Evolutionary conservation across 2,888 invertebrate genomes (phyloP), one percentile per base, ranked within the genome.

Genomic region (Leucophora obtusa): DNA sequence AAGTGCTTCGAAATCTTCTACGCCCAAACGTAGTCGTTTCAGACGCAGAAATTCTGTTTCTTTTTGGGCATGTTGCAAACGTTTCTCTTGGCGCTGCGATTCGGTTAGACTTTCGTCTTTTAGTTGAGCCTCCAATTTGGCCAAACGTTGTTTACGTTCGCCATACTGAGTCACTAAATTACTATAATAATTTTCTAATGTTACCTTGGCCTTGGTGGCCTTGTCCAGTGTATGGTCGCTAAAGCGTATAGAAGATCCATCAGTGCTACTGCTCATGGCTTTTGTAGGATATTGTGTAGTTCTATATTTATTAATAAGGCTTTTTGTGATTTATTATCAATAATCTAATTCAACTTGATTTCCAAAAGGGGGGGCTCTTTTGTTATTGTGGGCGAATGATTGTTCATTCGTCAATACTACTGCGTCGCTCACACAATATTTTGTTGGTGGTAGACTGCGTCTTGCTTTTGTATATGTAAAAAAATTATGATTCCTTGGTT

Each of bases 161-260:
- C 97, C 95, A 91, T 98, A 97, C 91, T 99, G 99, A 86, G 97
- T 95, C 90, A 99, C 96, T 89, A 99, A 94, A 92, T 99, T 99
- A 91, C 97, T 97, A 92, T 99, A 99, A 92, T 98, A 99, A 92
- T 98, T 99, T 92, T 99, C 99, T 89, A 99, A 92, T 80, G 98
- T 98, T 90, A 99, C 96, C 93, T 99, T 98, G 86, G 99, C 98
- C 92, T 98, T 98, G 90, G 98, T 98, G 87, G 98, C 98, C 92
- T 98, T 99, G 93, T 99, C 98, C 91, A 97, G 93, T 89, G 98
- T 98, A 92, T 98, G 97, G 89, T 97, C 97, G 93, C 97, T 97
- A 92, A 98, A 97, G 92, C 96, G 96, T 91, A 97, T 95, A 89
- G 93, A 86, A 82, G 89, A 87, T 82, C 86, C 88, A 84, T 89